Evolutionary conservation across 2,113 vertebrate species (phyloP), one percentile per base, ranked within the genome.

Genomic region (Sylvietta virens): DNA sequence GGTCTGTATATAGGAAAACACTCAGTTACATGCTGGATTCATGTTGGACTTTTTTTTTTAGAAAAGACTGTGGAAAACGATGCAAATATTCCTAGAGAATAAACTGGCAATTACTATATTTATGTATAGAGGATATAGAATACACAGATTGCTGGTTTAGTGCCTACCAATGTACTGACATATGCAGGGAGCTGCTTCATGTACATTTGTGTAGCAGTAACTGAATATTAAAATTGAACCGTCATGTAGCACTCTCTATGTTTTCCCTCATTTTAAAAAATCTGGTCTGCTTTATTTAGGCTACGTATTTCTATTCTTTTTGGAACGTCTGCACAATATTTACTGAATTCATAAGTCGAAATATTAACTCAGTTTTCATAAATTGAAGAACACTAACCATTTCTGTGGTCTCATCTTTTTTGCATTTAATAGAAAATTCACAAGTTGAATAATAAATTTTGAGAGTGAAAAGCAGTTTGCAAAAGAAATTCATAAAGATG

Each of bases 321-420:
- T 76, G 62, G 77, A 95, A 57, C 0, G 3, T 48, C 66, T 95
- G 22, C 62, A 31, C 65, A 83, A n/a, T 81, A 92, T 88, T 93
- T 92, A 90, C 67, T 42, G 58, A 82, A 85, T 88, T 82, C 30
- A 5, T 76, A 77, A 93, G 54, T 86, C 56, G 92, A 92, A 95
- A 84, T 81, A 94, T 53, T 24, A 78, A 76, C 86, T 94, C 37
- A 27, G 21, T 79, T 91, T 95, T 87, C 89, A 87, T 31, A 79
- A 87, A 53, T 39, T 57, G 35, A 85, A 89, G 73, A 45, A 76
- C 66, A 53, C 28, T 84, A 74, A 56, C 48, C 15, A 13, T 92
- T 86, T 76, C 44, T 37, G 33, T 87, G 37, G 45, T 45, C 37
- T 89, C 54, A 48, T 85, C 69, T 67, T 92, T 19, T 86, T 94